A percentile compares a stretch with the other conserved stretches of the same genome.
Evolutionary conservation across 2,797 vertebrate species (phyloP).

Genomic region (Poliocrania exsul): DNA sequence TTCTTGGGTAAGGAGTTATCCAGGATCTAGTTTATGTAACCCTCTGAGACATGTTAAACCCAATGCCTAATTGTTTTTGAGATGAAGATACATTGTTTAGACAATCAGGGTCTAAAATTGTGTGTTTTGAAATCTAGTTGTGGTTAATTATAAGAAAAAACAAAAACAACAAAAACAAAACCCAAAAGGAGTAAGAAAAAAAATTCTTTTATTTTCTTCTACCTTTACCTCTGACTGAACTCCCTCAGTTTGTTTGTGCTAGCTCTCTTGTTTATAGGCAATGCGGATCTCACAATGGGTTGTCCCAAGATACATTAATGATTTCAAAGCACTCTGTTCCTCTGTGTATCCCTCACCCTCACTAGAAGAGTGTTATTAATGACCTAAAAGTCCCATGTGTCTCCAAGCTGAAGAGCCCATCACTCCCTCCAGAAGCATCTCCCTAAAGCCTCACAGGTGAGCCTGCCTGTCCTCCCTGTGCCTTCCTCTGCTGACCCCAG

Average conservation of each 20-base stretch:
- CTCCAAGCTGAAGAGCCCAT: background rate
- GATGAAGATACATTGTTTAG: background rate
- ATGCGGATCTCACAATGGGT: background rate
- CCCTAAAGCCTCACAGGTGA: background rate
- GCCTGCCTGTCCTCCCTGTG: background rate
- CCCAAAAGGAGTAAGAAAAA: background rate
- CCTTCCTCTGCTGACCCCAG: background rate
- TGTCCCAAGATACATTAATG: background rate
- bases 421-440: background rate
- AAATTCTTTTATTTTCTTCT: background rate
- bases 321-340: slow-evolving; percentile 48
- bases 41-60: background rate
- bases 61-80: background rate
- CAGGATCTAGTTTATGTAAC: slow-evolving; percentile 11
- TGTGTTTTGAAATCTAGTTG: background rate
- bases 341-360: background rate
- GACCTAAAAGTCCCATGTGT: background rate
- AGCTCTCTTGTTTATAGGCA: slow-evolving; percentile 21
- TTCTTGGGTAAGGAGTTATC: slow-evolving; percentile 8
- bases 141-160: background rate
- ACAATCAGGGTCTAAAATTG: background rate
- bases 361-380: background rate
- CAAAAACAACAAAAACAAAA: too few species aligned
- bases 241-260: background rate
- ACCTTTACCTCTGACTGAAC: background rate